Evolutionary conservation across 2,797 vertebrate genomes (phyloP).

Genomic region (Pelodytes ibericus): DNA sequence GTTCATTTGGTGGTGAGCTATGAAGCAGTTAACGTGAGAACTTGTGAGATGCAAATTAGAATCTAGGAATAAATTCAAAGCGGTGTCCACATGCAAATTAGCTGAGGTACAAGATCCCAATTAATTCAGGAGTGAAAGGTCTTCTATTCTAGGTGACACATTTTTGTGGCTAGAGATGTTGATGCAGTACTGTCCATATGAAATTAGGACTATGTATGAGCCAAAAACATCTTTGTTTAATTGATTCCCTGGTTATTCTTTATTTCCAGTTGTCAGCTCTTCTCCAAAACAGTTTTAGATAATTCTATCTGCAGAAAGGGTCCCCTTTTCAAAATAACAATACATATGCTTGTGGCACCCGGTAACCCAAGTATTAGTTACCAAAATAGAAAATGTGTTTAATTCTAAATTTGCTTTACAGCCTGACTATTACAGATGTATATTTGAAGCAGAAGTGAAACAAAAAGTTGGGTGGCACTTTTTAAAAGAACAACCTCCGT

Average conservation of each 20-base stretch:
- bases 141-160: conserved; percentile 10
- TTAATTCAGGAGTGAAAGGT: conserved; percentile 15
- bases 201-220: conserved; percentile 30
- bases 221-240: background rate
- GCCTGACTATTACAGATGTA: too few relatives aligned
- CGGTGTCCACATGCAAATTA: background rate
- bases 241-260: background rate
- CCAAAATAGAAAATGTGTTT: too few relatives aligned
- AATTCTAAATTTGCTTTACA: too few relatives aligned
- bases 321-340: too few relatives aligned
- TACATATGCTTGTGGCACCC: too few relatives aligned
- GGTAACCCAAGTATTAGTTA: too few relatives aligned
- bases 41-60: conserved; percentile 10
- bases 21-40: background rate
- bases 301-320: too few relatives aligned
- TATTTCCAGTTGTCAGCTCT: too few relatives aligned
- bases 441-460: too few relatives aligned
- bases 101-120: conserved; percentile 2
- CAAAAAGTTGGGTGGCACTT: too few relatives aligned
- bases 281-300: too few relatives aligned
- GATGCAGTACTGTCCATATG: conserved; percentile 11
- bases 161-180: conserved; percentile 20
- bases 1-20: background rate
- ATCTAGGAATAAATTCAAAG: conserved; percentile 5
- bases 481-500: too few relatives aligned